Evolutionary conservation across 1,140 invertebrate genomes (phyloP), one percentile per base, ranked within the genome.

Genomic region (Drosophila subpulchrella): DNA sequence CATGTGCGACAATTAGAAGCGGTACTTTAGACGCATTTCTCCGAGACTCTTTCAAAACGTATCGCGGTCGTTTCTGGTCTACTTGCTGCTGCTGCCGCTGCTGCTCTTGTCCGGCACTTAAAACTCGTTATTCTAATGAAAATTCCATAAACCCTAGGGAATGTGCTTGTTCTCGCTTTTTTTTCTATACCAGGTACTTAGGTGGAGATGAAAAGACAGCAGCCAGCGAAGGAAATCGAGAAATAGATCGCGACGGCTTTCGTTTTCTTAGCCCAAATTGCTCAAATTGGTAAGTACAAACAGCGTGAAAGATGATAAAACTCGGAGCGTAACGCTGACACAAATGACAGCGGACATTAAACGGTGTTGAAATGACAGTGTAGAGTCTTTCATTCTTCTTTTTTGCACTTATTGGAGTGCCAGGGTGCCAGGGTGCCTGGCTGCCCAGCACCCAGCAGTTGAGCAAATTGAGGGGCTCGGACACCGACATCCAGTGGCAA

Each of bases 1-100:
- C 78, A 81, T 81, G 78, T 81, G 78, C 78, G 66, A 81, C 78
- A 81, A 81, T 81, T 81, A 81, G 73, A 55, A 81, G 73, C 78
- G 78, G 78, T 81, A 81, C 78, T 81, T 81, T 81, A 81, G 78
- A 81, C 78, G 78, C 78, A 75, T 78, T 79, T 76, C 61, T 48
- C 75, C 53, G 77, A 57, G 62, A 58, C 44, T 58, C 47, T 75
- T 54, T 41, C 47, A 59, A 76, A 66, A 75, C 63, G 46, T 42
- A 75, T 75, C 27, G 72, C 32, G 38, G 47, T 39, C 38, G 56
- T 56, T 70, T 55, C 61, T 74, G 73, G 56, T 77, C 78, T 81
- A 76, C 15, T 75, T 81, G 74, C 68, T 62, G 54, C 55, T 44
- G 42, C 36, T 36, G 34, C 11, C 6, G 34, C 27, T 46, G 62